phyloP scores from a whole-genome alignment of 2,888 invertebrate genomes.

The Pandemis cinnamomeana region DNA sequence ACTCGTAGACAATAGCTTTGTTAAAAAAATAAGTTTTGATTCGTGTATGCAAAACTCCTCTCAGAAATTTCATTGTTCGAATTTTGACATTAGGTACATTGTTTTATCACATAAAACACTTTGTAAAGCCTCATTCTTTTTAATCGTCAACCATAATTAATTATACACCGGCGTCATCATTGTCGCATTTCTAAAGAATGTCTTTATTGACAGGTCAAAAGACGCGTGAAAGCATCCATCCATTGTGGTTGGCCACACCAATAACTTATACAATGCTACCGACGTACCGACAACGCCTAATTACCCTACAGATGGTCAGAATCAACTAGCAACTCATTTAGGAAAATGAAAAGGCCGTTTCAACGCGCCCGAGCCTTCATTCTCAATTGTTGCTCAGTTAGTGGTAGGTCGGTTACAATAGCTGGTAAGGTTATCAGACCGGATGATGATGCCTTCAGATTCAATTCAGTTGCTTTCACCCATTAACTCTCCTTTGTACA shows the following conservation, averaged over 20 bases:
- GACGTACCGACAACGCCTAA: constrained; percentile 71
- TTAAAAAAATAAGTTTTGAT: neutral
- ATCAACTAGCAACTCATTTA: constrained; percentile 76
- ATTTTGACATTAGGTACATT: constrained; percentile 7
- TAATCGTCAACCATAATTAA: constrained; percentile 65
- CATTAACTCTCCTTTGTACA: constrained; percentile 67
- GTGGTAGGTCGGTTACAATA: constrained; percentile 70
- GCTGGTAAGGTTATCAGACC: constrained; percentile 79
- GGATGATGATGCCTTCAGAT: constrained; percentile 77
- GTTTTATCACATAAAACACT: constrained; percentile 24
- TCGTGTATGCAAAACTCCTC: neutral
- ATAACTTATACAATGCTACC: constrained; percentile 71
- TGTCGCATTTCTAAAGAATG: constrained; percentile 61
- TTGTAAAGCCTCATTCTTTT: constrained; percentile 36
- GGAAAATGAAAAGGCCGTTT: constrained; percentile 77
- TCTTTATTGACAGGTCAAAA: constrained; percentile 77
- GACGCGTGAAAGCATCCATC: constrained; percentile 72
- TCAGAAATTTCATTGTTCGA: neutral
- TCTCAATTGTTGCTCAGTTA: constrained; percentile 68
- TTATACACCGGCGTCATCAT: constrained; percentile 60
- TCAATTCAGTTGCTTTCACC: constrained; percentile 77
- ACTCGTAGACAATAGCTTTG: neutral
- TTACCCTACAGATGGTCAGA: constrained; percentile 62
- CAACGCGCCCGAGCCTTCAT: constrained; percentile 65
- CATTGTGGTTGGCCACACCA: constrained; percentile 65